Evolutionary conservation across 1,140 invertebrate species (phyloP), one percentile per base, ranked within the genome.

Genomic region (Formica selysi): DNA sequence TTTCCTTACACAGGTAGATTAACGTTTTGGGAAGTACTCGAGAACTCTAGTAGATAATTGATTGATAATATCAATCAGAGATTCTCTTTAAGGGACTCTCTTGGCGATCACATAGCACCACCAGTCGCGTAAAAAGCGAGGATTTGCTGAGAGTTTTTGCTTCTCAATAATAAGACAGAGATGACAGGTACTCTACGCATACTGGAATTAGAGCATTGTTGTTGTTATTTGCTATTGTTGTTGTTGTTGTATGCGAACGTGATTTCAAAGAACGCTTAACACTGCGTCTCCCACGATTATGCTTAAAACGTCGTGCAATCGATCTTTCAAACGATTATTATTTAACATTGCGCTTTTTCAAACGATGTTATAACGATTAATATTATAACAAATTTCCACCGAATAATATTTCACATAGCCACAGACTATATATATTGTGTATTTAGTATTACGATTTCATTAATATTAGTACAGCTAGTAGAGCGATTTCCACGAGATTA

Each of bases 1-100:
- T 88, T 92, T 76, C 26, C 83, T 92, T 89, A 76, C 68, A 44
- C 68, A 83, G 70, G 86, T 85, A 87, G 76, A 22, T 90, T 67
- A 88, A 84, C 79, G 41, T 76, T 87, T 44, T 6, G 36, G 29
- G 38, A 48, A 59, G 29, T 57, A 81, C 13, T 70, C 36, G 61
- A 68, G 36, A 85, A 29, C 19, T 51, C n/a, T 57, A 85, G 22
- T 44, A 32, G 62, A 78, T 22, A 11, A 85, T 62, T 62, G 64
- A 29, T 32, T 76, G 29, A 13, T 64, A 76, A 78, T 54, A 68
- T 85, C 48, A 16, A 51, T 51, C 13, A 51, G 48, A 51, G 48
- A 51, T 51, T 51, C 11, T 36, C 74, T 76, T 74, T 62, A 65
- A 29, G 41, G 85, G 88, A 90, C 76, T 81, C 79, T 81, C 86